A percentile compares a stretch with the other conserved stretches of the same genome.
Conservation (phyloP, 2,888 invertebrate species). For the Pandemis corylana region DNA sequence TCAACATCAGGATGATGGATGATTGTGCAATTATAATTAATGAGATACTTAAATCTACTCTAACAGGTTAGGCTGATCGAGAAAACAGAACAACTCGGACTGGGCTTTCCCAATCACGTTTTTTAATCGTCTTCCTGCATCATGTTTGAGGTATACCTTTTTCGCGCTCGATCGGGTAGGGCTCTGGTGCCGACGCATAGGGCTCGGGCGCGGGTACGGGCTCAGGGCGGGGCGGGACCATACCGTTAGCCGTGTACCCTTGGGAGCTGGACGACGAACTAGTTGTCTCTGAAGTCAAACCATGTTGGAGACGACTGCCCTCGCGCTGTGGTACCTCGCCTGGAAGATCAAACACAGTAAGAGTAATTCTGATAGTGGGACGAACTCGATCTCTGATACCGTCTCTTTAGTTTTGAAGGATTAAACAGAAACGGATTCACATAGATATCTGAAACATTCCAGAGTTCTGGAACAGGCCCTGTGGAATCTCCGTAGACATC, state of each 20-base stretch:
- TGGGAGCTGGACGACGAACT: constrained; percentile 84
- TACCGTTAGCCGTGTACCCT: constrained; percentile 61
- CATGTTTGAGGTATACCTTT: constrained; percentile 56
- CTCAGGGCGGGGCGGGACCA: constrained; percentile 65
- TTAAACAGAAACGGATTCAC: too few relatives aligned
- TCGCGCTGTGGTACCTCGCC: constrained; percentile 59
- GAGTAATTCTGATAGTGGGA: too few relatives aligned
- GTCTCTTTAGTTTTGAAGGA: too few relatives aligned
- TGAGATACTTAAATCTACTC: too few relatives aligned
- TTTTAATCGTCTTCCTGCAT: neutral
- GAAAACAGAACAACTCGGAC: neutral
- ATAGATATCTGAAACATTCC: too few relatives aligned
- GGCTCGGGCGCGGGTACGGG: constrained; percentile 58
- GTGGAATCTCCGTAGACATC: too few relatives aligned
- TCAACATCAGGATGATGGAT: too few relatives aligned
- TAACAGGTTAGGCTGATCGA: too few relatives aligned
- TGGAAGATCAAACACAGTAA: constrained; percentile 43
- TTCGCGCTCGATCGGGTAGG: constrained; percentile 73
- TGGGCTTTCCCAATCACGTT: neutral
- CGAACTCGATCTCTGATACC: too few relatives aligned
- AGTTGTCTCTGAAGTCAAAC: constrained; percentile 80
- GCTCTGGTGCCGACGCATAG: constrained; percentile 57
- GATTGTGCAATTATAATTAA: too few relatives aligned
- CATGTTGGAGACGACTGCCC: constrained; percentile 57
- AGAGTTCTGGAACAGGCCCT: too few relatives aligned